phyloP scores from a whole-genome alignment of 2,113 vertebrate genomes.

The Procavia capensis region DNA sequence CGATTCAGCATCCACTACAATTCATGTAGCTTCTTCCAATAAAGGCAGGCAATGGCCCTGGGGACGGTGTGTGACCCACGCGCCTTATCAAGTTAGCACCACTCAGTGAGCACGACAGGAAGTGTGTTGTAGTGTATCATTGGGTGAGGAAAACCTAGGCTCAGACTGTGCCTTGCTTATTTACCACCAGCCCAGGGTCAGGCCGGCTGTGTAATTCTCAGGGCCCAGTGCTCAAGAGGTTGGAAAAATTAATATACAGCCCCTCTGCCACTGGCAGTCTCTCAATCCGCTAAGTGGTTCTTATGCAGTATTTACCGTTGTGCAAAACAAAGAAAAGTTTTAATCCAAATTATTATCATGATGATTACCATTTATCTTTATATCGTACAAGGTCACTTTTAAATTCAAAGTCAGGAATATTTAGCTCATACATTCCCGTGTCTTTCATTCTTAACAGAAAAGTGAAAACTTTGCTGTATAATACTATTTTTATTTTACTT shows the following conservation, averaged over 20 bases:
- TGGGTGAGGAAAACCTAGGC: neutral
- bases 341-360: neutral
- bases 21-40: neutral
- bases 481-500: neutral
- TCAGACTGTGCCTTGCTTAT: neutral
- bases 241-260: neutral
- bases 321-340: neutral
- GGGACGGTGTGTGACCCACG: neutral
- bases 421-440: neutral
- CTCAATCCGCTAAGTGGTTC: neutral
- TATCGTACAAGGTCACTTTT: neutral
- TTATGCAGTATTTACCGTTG: slow-evolving; percentile 6
- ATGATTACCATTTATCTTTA: too few species aligned
- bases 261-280: neutral
- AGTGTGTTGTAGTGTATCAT: neutral
- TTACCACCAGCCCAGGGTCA: neutral
- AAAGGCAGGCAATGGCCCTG: neutral
- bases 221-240: neutral
- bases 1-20: neutral
- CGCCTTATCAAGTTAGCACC: neutral
- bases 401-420: neutral
- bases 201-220: neutral
- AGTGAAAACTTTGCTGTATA: neutral
- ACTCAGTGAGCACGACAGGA: neutral
- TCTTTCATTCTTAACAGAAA: neutral